These are phyloP conservation scores for Thera obeliscata DNA, from an alignment of 2,888 invertebrate species.

Conservation along the genomic window DNA sequence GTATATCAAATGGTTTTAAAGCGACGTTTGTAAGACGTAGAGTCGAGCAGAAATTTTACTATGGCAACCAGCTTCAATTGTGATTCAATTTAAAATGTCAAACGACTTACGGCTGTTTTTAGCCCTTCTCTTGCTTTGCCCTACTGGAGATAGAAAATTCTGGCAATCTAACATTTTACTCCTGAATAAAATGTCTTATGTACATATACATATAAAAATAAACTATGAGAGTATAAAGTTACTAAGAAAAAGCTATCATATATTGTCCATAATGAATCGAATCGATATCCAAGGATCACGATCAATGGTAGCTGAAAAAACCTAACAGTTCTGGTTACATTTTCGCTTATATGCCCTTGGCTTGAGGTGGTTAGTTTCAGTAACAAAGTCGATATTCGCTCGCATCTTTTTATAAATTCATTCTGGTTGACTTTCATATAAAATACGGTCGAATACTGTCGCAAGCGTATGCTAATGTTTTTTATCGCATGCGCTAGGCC, in stretches of 20 bases:
- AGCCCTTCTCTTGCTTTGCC: no score
- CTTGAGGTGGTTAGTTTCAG: conserved; percentile 44
- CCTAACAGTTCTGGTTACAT: neutral
- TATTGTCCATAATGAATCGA: conserved; percentile 5
- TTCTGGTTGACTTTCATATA: conserved; percentile 61
- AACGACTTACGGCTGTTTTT: no score
- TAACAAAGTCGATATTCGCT: conserved; percentile 55
- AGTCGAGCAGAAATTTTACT: no score
- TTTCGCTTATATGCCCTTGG: conserved; percentile 2
- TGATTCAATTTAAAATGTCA: no score
- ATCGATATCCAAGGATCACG: neutral
- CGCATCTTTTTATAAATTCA: conserved; percentile 45
- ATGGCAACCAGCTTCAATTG: no score
- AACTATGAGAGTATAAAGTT: neutral
- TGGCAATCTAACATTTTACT: no score
- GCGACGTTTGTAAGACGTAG: neutral
- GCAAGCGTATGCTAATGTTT: conserved; percentile 68
- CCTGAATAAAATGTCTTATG: no score
- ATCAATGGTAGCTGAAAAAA: conserved; percentile 47
- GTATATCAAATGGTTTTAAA: conserved; percentile 3
- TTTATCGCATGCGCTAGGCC: conserved; percentile 62
- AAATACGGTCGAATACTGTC: conserved; percentile 57
- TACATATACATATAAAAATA: no score
- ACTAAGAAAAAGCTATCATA: conserved; percentile 1
- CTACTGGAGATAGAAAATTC: no score